Evolutionary conservation across 2,113 vertebrate species (phyloP).

Genomic region (Lepus timidus): DNA sequence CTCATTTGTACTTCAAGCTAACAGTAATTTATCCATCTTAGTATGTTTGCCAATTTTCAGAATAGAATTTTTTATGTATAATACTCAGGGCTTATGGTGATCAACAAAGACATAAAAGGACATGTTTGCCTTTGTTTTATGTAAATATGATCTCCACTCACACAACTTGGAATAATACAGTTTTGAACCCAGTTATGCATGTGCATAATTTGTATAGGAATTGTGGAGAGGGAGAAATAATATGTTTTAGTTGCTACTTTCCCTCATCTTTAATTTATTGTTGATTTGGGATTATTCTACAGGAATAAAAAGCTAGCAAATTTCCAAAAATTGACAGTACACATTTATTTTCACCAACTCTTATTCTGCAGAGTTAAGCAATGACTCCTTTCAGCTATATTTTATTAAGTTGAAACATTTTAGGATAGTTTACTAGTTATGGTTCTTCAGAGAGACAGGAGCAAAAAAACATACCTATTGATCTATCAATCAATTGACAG

Average conservation of each 20-base stretch:
- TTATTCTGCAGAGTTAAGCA: neutral
- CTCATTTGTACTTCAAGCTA: neutral
- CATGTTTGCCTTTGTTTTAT: constrained; percentile 53
- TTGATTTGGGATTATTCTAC: constrained; percentile 14
- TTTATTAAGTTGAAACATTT: neutral
- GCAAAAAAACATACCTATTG: too few relatives aligned
- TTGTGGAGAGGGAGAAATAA: neutral
- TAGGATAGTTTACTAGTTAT: neutral
- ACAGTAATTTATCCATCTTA: neutral
- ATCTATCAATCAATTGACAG: neutral
- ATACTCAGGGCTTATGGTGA: neutral
- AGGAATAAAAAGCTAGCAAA: neutral
- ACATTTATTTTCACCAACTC: neutral
- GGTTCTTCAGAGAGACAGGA: neutral
- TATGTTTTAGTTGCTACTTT: neutral
- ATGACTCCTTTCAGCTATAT: neutral
- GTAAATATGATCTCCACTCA: neutral
- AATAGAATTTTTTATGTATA: neutral
- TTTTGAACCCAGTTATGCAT: constrained; percentile 17
- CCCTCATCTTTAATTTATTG: constrained; percentile 14
- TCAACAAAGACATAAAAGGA: neutral
- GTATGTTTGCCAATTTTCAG: neutral
- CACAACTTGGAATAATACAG: neutral
- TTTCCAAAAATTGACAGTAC: neutral
- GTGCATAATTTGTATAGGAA: neutral